Conservation (phyloP, 1,140 invertebrate genomes). For the Parapsyche elsis region DNA sequence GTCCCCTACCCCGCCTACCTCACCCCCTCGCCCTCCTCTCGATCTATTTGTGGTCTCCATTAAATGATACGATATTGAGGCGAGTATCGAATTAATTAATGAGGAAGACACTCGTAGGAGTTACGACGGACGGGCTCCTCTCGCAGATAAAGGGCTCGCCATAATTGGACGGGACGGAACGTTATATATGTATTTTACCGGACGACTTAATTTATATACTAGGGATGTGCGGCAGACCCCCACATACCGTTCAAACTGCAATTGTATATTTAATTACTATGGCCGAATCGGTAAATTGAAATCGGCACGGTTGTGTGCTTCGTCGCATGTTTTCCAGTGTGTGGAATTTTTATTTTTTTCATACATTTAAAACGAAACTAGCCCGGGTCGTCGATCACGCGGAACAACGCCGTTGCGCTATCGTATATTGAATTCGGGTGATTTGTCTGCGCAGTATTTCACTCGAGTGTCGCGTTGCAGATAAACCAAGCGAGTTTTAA, state of each 20-base stretch:
- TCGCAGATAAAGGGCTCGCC: slow-evolving; percentile 39
- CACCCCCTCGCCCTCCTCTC: neutral
- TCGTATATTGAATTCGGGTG: slow-evolving; percentile 26
- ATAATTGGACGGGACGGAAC: slow-evolving; percentile 41
- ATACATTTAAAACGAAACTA: neutral
- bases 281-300: neutral
- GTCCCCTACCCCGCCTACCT: neutral
- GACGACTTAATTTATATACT: slow-evolving; percentile 44
- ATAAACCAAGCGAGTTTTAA: slow-evolving; percentile 33
- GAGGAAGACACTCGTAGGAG: slow-evolving; percentile 34
- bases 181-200: slow-evolving; percentile 18
- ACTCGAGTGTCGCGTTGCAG: slow-evolving; percentile 31
- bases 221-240: neutral
- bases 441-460: slow-evolving; percentile 33
- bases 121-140: slow-evolving; percentile 9
- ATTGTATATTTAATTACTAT: neutral
- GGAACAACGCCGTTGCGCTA: neutral
- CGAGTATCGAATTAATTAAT: slow-evolving; percentile 48
- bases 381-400: too few relatives aligned
- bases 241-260: neutral
- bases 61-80: slow-evolving; percentile 34
- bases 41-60: slow-evolving; percentile 26
- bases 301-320: too few relatives aligned
- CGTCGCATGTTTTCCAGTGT: neutral
- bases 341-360: neutral